These are phyloP conservation scores for Rhagophthalmus giganteus DNA, from an alignment of 2,888 invertebrate genomes.

Conservation along the genomic window DNA sequence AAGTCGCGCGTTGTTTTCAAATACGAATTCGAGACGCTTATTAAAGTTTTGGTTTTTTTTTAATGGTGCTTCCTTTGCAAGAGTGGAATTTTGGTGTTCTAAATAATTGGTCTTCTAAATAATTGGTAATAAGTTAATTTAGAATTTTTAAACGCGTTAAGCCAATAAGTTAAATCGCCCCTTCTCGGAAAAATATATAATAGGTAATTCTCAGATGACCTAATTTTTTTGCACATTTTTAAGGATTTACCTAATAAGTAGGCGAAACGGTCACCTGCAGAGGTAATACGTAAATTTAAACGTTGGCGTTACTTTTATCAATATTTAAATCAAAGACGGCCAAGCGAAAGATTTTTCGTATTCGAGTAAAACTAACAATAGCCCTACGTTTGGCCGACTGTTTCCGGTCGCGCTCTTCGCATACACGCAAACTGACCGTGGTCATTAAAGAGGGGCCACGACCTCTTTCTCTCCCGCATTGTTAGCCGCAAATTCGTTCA, in stretches of 20 bases:
- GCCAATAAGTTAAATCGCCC: too few species aligned
- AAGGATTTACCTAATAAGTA: too few species aligned
- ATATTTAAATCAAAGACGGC: constrained; percentile 4
- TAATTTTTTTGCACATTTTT: too few species aligned
- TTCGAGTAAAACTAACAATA: not conserved
- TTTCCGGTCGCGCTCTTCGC: constrained; percentile 20
- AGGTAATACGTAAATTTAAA: not conserved
- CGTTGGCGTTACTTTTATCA: constrained; percentile 1
- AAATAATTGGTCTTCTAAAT: too few species aligned
- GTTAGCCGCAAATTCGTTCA: not conserved
- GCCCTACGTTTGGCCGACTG: constrained; percentile 14
- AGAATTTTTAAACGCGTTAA: too few species aligned
- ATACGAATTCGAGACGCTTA: too few species aligned
- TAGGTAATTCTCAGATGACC: too few species aligned
- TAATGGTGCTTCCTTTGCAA: not conserved
- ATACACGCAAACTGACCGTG: constrained; percentile 25
- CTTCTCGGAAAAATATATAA: too few species aligned
- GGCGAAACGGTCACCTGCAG: constrained; percentile 12
- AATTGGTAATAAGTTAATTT: too few species aligned
- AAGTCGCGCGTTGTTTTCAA: constrained; percentile 5
- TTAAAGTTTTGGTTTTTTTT: not conserved
- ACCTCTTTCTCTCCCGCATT: constrained; percentile 18
- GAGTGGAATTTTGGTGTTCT: not conserved
- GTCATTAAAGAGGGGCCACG: constrained; percentile 17
- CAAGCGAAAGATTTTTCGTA: not conserved